Conservation (phyloP, 1,140 invertebrate species). For the Dendrolimus kikuchii region DNA sequence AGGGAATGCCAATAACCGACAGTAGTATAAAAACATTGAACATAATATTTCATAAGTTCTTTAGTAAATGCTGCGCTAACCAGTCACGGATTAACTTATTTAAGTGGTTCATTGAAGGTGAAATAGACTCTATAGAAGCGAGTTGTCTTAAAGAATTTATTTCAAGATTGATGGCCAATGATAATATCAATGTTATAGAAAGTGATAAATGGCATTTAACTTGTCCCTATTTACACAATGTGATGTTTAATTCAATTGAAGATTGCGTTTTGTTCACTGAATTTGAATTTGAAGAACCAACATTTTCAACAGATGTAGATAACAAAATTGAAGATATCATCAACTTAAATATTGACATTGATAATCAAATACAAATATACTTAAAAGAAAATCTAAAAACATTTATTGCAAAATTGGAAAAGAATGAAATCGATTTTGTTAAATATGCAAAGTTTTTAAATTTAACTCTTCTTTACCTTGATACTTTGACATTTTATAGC, state of each 20-base stretch:
- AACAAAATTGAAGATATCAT: constrained; percentile 11
- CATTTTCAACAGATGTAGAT: neutral
- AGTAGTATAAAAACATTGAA: constrained; percentile 38
- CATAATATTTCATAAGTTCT: constrained; percentile 37
- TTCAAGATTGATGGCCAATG: constrained; percentile 36
- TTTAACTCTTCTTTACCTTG: constrained; percentile 30
- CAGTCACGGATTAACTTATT: constrained; percentile 35
- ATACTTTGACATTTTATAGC: too few relatives aligned
- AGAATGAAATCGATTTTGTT: constrained; percentile 18
- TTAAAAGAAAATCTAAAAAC: constrained; percentile 24
- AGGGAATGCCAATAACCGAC: constrained; percentile 47
- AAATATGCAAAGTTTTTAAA: constrained; percentile 29
- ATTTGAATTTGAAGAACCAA: constrained; percentile 34
- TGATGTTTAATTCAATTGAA: constrained; percentile 39
- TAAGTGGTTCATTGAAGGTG: constrained; percentile 34
- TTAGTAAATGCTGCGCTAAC: constrained; percentile 34
- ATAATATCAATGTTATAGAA: constrained; percentile 27
- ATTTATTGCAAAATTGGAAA: constrained; percentile 12
- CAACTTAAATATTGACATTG: constrained; percentile 27
- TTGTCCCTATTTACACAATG: constrained; percentile 22
- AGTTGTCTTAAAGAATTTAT: constrained; percentile 25
- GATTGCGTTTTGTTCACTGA: constrained; percentile 46
- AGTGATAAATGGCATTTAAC: constrained; percentile 11
- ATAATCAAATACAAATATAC: constrained; percentile 20
- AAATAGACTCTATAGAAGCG: constrained; percentile 21